Evolutionary conservation across 2,888 invertebrate species (phyloP), one percentile per base, ranked within the genome.

Genomic region (Drosophila diplacantha): DNA sequence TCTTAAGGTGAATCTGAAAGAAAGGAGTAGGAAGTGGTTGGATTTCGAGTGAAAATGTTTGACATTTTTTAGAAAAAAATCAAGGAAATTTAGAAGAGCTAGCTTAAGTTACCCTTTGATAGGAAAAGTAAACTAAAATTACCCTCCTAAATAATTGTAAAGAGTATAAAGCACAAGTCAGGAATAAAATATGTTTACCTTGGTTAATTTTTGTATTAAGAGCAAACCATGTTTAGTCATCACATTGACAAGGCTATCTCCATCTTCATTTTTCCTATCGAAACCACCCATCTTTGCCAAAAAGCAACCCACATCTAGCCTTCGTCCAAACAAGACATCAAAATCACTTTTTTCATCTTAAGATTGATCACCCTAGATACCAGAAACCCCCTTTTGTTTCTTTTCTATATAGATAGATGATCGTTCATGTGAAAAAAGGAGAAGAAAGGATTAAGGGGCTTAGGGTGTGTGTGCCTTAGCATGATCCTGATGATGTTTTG

Each of bases 401-500:
- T 9, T 24, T 16, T 32, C 29, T 11, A 43, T 51, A 32, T 31
- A 11, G 22, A 26, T 26, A 16, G 41, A 62, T 61, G 41, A 62
- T 61, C 61, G 39, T 61, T 61, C 60, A 43, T 29, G 35, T 24
- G 63, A 50, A 61, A 50, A 50, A 53, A 16, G 14, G 60, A 44
- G 11, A 32, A 16, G 46, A 59, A 61, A 61, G 61, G 61, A 62
- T 61, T 61, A 62, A 51, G 63, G 16, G 26, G 63, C 61, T 61
- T 61, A 61, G 63, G 60, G 61, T 32, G 41, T 43, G 35, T 6
- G 11, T 8, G 39, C 51, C 50, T 61, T 37, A 43, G 51, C 51
- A 41, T 62, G 60, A 61, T 61, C 50, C 63, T 51, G 34, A 35
- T 57, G 50, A 37, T 62, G 63, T 61, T 61, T 61, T 62, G 60